phyloP scores from a whole-genome alignment of 1,140 invertebrate species.

The Steinernema feltiae region DNA sequence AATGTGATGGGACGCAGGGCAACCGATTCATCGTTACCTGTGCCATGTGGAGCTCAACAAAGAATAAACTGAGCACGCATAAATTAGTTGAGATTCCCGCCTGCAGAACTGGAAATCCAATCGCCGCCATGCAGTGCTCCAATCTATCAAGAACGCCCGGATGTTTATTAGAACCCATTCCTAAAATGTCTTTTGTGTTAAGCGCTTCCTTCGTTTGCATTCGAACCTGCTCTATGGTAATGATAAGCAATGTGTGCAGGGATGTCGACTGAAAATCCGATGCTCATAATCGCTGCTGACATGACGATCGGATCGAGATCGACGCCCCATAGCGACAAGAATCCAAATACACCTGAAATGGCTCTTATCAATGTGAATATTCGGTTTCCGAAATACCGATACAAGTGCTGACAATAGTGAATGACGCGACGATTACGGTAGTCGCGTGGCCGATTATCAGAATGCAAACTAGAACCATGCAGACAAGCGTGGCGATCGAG shows the following conservation, averaged over 20 bases:
- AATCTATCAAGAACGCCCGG: slow-evolving; percentile 1
- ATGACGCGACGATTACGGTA: slow-evolving; percentile 57
- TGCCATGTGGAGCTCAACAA: slow-evolving; percentile 81
- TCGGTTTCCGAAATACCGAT: slow-evolving; percentile 46
- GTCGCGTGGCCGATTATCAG: slow-evolving; percentile 60
- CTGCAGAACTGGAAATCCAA: slow-evolving; percentile 89
- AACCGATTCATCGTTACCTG: slow-evolving; percentile 42
- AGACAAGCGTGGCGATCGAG: slow-evolving; percentile 57
- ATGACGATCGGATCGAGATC: slow-evolving; percentile 60
- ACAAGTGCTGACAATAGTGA: slow-evolving; percentile 59
- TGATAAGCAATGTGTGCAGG: slow-evolving; percentile 60
- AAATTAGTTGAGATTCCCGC: slow-evolving; percentile 85
- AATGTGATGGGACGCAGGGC: no score
- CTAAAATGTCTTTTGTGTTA: no score
- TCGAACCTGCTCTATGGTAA: slow-evolving; percentile 60
- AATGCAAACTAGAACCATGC: slow-evolving; percentile 59
- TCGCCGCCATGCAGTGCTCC: slow-evolving; percentile 64
- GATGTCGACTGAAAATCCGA: slow-evolving; percentile 61
- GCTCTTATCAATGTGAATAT: not conserved
- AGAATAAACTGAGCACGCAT: slow-evolving; percentile 75
- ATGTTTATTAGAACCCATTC: slow-evolving; percentile 59
- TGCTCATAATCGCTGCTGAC: slow-evolving; percentile 60
- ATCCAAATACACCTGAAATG: slow-evolving; percentile 57
- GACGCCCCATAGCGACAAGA: slow-evolving; percentile 58
- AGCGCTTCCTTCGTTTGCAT: no score